These are phyloP conservation scores for Tenebrosternarchus preto DNA, from an alignment of 2,113 vertebrate genomes.

Conservation along the genomic window DNA sequence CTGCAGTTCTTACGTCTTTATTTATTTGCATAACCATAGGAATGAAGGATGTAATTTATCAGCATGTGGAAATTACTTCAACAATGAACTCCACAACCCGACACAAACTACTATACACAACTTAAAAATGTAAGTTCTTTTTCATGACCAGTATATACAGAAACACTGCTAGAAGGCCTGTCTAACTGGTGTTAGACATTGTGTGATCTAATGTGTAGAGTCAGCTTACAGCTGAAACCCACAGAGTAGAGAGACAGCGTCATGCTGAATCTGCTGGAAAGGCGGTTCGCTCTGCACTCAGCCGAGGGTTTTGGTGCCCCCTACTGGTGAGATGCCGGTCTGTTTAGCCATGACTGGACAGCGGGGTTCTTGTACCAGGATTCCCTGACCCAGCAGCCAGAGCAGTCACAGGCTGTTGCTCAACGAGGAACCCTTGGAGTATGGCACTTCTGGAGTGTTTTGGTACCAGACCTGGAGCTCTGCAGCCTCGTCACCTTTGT, in stretches of 20 bases:
- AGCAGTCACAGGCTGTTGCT: background rate
- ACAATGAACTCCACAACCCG: conserved; percentile 28
- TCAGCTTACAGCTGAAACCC: conserved; percentile 31
- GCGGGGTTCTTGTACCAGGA: conserved; percentile 39
- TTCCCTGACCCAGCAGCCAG: background rate
- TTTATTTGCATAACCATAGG: conserved; percentile 51
- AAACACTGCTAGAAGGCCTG: conserved; percentile 52
- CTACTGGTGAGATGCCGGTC: conserved; percentile 2
- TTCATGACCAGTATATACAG: conserved; percentile 45
- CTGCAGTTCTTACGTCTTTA: conserved; percentile 42
- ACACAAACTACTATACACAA: conserved; percentile 62
- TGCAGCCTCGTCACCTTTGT: conserved; percentile 85
- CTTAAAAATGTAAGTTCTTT: conserved; percentile 40
- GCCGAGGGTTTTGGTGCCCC: conserved; percentile 4
- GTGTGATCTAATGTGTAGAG: background rate
- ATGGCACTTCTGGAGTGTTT: conserved; percentile 47
- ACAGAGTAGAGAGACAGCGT: conserved; percentile 36
- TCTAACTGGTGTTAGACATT: conserved; percentile 16
- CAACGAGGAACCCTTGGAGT: conserved; percentile 37
- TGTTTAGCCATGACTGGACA: background rate
- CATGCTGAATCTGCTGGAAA: conserved; percentile 16
- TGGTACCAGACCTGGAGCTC: conserved; percentile 8
- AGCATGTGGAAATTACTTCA: conserved; percentile 11
- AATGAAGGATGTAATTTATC: conserved; percentile 40
- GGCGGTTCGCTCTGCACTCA: conserved; percentile 1